phyloP scores from a whole-genome alignment of 2,888 invertebrate species.

The Aricia artaxerxes region DNA sequence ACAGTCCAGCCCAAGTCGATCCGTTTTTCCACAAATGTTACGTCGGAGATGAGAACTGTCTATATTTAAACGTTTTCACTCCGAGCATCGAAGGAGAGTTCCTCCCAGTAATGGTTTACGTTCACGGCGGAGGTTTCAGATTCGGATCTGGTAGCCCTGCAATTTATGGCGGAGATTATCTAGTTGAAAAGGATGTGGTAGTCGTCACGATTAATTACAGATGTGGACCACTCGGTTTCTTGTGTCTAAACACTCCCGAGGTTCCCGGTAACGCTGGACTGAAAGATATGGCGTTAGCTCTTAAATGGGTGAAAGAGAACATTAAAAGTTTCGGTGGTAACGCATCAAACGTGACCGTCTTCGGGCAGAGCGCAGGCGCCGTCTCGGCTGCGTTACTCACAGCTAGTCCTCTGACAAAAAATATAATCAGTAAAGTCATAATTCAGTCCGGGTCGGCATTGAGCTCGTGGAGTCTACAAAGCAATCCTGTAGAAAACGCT shows the following conservation, averaged over 20 bases:
- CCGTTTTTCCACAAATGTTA: constrained; percentile 60
- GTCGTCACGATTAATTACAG: constrained; percentile 81
- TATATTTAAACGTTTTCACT: constrained; percentile 85
- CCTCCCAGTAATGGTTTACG: constrained; percentile 80
- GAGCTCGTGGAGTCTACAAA: constrained; percentile 53
- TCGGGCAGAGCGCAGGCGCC: constrained; percentile 68
- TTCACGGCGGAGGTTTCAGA: constrained; percentile 79
- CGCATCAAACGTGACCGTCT: constrained; percentile 65
- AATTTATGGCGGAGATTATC: constrained; percentile 73
- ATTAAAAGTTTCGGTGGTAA: constrained; percentile 70
- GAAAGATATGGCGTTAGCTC: constrained; percentile 65
- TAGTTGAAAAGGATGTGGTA: constrained; percentile 80
- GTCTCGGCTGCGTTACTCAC: constrained; percentile 55
- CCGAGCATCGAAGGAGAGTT: constrained; percentile 76
- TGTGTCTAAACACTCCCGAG: constrained; percentile 68
- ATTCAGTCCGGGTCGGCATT: constrained; percentile 66
- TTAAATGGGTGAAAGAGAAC: constrained; percentile 69
- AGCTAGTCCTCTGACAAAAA: constrained; percentile 63
- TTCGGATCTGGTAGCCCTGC: constrained; percentile 76
- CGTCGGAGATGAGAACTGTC: constrained; percentile 83
- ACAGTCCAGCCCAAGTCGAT: constrained; percentile 81
- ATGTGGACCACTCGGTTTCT: constrained; percentile 68
- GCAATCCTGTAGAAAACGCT: constrained; percentile 60
- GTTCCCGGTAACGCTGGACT: constrained; percentile 72
- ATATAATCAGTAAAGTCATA: constrained; percentile 62